Evolutionary conservation across 2,888 invertebrate species (phyloP).

Genomic region (Patella pellucida): DNA sequence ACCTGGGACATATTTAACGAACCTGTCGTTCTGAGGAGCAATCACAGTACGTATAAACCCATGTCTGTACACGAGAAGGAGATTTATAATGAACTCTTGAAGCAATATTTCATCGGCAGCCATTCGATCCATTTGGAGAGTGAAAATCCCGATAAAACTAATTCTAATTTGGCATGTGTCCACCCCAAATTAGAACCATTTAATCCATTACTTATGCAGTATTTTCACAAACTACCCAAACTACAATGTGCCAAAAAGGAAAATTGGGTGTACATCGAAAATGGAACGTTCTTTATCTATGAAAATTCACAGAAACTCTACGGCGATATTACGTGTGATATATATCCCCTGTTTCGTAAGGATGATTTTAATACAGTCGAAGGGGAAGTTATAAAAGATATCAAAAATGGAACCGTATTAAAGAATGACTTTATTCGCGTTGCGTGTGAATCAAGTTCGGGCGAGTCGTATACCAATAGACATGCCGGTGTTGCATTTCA

Average conservation of each 20-base stretch:
- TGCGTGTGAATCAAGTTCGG: constrained; percentile 40
- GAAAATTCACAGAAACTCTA: constrained; percentile 70
- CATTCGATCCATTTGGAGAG: no score
- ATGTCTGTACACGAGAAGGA: no score
- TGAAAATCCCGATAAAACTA: no score
- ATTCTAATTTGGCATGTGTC: constrained; percentile 73
- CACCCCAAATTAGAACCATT: constrained; percentile 78
- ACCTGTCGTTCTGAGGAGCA: no score
- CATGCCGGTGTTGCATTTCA: constrained; percentile 74
- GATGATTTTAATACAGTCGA: constrained; percentile 41
- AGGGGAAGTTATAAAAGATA: constrained; percentile 28
- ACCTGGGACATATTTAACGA: no score
- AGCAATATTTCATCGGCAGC: no score
- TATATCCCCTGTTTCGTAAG: constrained; percentile 70
- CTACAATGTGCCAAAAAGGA: constrained; percentile 77
- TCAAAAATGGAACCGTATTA: constrained; percentile 33
- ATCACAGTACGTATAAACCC: no score
- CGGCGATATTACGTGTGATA: constrained; percentile 73
- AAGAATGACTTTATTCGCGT: constrained; percentile 48
- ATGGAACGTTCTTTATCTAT: constrained; percentile 75
- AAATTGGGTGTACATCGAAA: constrained; percentile 85
- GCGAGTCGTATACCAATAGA: constrained; percentile 77
- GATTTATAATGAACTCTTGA: no score
- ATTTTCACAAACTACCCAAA: constrained; percentile 77
- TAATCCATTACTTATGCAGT: constrained; percentile 82